A percentile compares a stretch with the other conserved stretches of the same genome.
phyloP scores from a whole-genome alignment of 2,797 vertebrate species.

The Eptatretus atami region DNA sequence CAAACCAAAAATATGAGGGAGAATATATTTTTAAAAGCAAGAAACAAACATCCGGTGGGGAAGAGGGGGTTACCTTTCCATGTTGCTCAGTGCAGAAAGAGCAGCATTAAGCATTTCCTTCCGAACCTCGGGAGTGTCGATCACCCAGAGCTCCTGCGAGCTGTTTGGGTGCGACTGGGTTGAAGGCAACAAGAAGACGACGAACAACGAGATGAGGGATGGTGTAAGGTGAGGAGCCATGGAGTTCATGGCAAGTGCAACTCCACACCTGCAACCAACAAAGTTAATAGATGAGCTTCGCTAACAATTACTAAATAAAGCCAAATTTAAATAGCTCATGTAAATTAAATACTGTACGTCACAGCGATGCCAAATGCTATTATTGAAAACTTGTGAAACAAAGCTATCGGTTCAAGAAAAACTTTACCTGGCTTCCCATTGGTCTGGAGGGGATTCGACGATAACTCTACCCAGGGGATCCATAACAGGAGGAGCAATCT shows the following conservation, averaged over 20 bases:
- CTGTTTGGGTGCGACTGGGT: too few species aligned
- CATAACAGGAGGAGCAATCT: slow-evolving; percentile 73
- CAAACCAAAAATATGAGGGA: too few species aligned
- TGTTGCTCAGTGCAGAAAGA: slow-evolving; percentile 57
- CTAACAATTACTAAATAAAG: too few species aligned
- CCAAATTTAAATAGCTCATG: too few species aligned
- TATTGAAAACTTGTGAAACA: too few species aligned
- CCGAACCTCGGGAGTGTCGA: slow-evolving; percentile 50
- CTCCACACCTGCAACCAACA: slow-evolving; percentile 37
- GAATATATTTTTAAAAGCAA: background rate
- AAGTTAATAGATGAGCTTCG: too few species aligned
- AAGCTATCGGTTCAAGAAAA: too few species aligned
- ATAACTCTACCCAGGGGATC: slow-evolving; percentile 79
- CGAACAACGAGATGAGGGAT: slow-evolving; percentile 67
- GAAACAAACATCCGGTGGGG: background rate
- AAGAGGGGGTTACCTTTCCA: slow-evolving; percentile 34
- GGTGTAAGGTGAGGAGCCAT: slow-evolving; percentile 53
- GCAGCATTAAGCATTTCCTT: slow-evolving; percentile 86
- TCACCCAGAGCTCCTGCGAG: slow-evolving; percentile 50
- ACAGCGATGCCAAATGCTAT: too few species aligned
- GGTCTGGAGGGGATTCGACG: slow-evolving; percentile 75
- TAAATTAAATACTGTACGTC: too few species aligned
- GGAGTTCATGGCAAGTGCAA: slow-evolving; percentile 67
- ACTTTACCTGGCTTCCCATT: slow-evolving; percentile 78
- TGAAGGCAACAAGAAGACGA: slow-evolving; percentile 61